A percentile compares a stretch with the other conserved stretches of the same genome.
Evolutionary conservation across 2,888 invertebrate species (phyloP).

Genomic region (Dasypogon diadema): DNA sequence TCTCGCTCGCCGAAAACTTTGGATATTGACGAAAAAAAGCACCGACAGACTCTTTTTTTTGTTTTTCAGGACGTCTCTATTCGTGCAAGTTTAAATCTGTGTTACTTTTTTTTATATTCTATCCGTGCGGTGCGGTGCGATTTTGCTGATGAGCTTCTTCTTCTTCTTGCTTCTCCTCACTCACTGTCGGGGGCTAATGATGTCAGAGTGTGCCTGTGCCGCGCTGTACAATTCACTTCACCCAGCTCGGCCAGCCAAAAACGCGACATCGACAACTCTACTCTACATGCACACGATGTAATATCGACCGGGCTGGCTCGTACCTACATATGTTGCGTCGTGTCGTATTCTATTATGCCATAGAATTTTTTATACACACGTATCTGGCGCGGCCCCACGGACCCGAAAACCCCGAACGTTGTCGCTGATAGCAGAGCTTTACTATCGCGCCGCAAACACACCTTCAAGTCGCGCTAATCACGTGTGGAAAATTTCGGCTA

Average conservation of each 20-base stretch:
- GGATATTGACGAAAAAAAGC: constrained; percentile 19
- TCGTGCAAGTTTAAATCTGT: constrained; percentile 23
- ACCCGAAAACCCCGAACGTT: neutral
- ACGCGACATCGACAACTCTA: constrained; percentile 6
- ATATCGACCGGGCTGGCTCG: neutral
- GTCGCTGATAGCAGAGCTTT: neutral
- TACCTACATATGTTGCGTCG: neutral
- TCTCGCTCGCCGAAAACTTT: constrained; percentile 38
- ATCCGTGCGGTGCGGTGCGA: constrained; percentile 15
- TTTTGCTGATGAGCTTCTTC: neutral
- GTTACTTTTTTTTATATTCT: neutral
- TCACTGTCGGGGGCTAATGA: neutral
- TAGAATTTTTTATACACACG: neutral
- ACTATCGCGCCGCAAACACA: neutral
- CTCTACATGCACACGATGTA: neutral
- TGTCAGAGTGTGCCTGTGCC: neutral
- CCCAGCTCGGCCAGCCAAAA: constrained; percentile 18
- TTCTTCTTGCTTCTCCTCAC: constrained; percentile 8
- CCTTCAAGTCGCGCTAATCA: constrained; percentile 9
- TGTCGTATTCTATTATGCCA: constrained; percentile 2
- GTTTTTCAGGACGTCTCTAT: constrained; percentile 12
- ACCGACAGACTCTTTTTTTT: constrained; percentile 7
- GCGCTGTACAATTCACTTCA: neutral
- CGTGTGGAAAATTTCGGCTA: constrained; percentile 40
- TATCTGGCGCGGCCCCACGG: neutral